Conservation (phyloP, 1,140 invertebrate species). For the Liolophura sinensis region DNA sequence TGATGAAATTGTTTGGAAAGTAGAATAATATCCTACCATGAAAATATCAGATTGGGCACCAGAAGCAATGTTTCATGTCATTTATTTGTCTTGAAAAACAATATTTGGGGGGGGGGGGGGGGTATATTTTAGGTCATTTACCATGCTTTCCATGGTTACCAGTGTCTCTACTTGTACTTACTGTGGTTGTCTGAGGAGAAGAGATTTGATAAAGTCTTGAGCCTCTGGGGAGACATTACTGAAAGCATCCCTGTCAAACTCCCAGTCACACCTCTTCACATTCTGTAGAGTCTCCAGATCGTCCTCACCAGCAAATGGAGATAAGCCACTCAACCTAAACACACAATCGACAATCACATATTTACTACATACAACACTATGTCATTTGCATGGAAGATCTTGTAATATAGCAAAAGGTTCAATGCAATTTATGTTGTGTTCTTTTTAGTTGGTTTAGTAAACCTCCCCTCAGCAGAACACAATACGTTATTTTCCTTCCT, state of each 20-base stretch:
- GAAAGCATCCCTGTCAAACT: conserved; percentile 93
- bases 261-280: conserved; percentile 97
- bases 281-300: conserved; percentile 98
- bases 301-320: conserved; percentile 98
- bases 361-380: no score
- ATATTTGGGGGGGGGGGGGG: no score
- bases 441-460: no score
- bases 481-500: no score
- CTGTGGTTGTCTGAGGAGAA: conserved; percentile 94
- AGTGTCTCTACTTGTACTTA: conserved; percentile 61
- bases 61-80: background rate
- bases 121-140: no score
- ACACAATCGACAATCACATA: background rate
- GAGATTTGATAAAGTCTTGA: conserved; percentile 94
- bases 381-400: no score
- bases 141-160: background rate
- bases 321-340: conserved; percentile 87
- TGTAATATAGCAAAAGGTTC: no score
- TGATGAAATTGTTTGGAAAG: background rate
- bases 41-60: background rate
- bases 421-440: no score
- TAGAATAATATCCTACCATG: background rate
- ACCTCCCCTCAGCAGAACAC: no score
- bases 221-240: conserved; percentile 91
- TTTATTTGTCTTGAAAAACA: no score